These are phyloP conservation scores for Pseudomyrmex pallidus DNA, from an alignment of 1,140 invertebrate species.

Conservation along the genomic window DNA sequence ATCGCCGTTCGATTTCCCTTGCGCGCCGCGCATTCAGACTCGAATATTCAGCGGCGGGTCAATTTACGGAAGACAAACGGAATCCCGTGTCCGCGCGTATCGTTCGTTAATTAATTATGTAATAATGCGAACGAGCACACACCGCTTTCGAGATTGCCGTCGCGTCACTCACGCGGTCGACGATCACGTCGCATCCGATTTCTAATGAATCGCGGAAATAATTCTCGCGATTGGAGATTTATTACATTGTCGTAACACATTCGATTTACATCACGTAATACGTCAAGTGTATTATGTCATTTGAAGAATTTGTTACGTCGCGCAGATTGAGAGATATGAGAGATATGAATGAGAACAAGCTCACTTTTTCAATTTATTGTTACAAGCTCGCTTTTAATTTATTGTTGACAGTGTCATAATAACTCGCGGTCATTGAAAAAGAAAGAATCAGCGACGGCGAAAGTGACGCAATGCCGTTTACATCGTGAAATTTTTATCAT, in stretches of 20 bases:
- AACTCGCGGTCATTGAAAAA: neutral
- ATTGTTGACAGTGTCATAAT: neutral
- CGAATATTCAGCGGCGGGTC: conserved; percentile 2
- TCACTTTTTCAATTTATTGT: too few species aligned
- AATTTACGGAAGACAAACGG: conserved; percentile 46
- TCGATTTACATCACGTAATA: neutral
- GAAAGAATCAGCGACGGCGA: neutral
- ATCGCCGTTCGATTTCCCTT: conserved; percentile 3
- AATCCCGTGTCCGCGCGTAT: conserved; percentile 21
- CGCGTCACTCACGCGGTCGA: conserved; percentile 1
- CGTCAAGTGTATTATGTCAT: neutral
- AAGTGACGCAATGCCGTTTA: neutral
- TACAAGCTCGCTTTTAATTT: neutral
- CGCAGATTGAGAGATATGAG: too few species aligned
- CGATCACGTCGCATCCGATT: conserved; percentile 6
- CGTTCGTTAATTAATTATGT: conserved; percentile 19
- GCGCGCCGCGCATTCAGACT: neutral
- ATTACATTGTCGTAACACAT: neutral
- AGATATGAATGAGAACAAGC: too few species aligned
- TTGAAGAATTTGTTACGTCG: too few species aligned
- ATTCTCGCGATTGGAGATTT: neutral
- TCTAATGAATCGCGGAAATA: conserved; percentile 20
- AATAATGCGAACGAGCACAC: neutral
- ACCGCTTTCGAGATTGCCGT: neutral
- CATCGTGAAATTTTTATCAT: neutral